Base-by-base conservation (phyloP, 2,888 invertebrate genomes). In the Andrena dorsata region DNA sequence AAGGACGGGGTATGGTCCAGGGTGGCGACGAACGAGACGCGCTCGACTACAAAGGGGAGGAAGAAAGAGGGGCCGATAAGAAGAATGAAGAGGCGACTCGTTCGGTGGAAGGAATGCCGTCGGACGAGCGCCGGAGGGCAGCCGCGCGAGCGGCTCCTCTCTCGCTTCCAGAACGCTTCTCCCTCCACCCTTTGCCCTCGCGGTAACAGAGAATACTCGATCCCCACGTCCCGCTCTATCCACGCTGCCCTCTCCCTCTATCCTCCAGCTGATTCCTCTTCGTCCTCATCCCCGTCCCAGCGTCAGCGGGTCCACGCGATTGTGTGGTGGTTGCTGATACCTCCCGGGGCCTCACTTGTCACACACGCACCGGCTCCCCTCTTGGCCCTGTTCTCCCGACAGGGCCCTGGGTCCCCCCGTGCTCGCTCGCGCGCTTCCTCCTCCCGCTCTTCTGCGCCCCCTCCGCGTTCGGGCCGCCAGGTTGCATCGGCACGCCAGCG, bases 101-200 rank as follows among this genome's bases (percentile, higher is more conserved):
- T 84, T 84, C 80, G 63, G 82, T 81, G 90, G 91, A 91, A 93
- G 93, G 94, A 94, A 93, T 94, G 93, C 93, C 93, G 93, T 93
- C 93, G 93, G 92, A 93, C 94, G 93, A 94, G 93, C 94, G 93
- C 93, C 92, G 89, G 90, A 91, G 92, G 93, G 92, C 91, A 92
- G 87, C 87, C 86, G 86, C 86, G 84, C 90, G 41, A 41, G 86
- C 88, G 86, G 83, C 86, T 88, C 90, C 89, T 85, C 89, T 87
- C 85, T 86, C 87, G 84, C 88, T 86, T 88, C 87, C 85, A 85
- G 84, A 88, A 88, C 80, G 71, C 71, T 76, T 81, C 82, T 78
- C 80, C 74, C 77, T 80, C 76, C 84, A 78, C 80, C 78, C 79
- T 86, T 76, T 76, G 65, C 83, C 72, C 73, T 82, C 80, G 66